Base-by-base conservation (phyloP, 2,113 vertebrate genomes). In the Motacilla alba region DNA sequence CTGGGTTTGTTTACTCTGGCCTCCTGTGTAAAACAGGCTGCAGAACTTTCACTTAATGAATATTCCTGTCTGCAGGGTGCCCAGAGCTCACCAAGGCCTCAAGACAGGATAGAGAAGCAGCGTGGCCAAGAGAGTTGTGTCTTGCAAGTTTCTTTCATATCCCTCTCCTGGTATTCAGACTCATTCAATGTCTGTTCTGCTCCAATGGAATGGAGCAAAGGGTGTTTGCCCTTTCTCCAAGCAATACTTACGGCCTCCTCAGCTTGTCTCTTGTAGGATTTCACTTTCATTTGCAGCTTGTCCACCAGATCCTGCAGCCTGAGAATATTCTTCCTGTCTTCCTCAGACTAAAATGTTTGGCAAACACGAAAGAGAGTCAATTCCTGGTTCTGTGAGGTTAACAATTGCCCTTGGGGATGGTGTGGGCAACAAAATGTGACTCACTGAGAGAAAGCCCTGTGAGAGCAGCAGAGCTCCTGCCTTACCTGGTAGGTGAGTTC, bases 201-300 rank as follows among this genome's bases (percentile, higher is more conserved):
- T 27, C 28, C 16, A 1, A 1, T 19, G 15, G 11, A 26, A 39
- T n/a, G n/a, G n/a, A n/a, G n/a, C n/a, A n/a, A n/a, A n/a, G n/a
- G n/a, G n/a, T n/a, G n/a, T 17, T 31, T 52, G 33, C 26, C 2
- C 4, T 7, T 47, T 33, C n/a, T 8, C 11, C 13, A 39, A 19
- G 20, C 16, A 33, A 41, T 93, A 98, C 98, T 98, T 89, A 99
- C 98, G 44, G 98, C 97, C 68, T 99, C 99, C 96, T 99, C 99
- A 88, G 98, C 92, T 97, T 99, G 99, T 73, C 98, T 98, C 98
- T 99, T 99, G 95, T 99, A 99, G 81, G 98, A 98, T 82, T 99
- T 99, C 72, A 99, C 99, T 88, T 99, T 99, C 77, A 98, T 95
- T 92, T 99, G 99, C 89, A 99, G 90, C 90, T 98, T 98, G 90